Evolutionary conservation across 2,888 invertebrate species (phyloP), one percentile per base, ranked within the genome.

Genomic region (Prosapia bicincta): DNA sequence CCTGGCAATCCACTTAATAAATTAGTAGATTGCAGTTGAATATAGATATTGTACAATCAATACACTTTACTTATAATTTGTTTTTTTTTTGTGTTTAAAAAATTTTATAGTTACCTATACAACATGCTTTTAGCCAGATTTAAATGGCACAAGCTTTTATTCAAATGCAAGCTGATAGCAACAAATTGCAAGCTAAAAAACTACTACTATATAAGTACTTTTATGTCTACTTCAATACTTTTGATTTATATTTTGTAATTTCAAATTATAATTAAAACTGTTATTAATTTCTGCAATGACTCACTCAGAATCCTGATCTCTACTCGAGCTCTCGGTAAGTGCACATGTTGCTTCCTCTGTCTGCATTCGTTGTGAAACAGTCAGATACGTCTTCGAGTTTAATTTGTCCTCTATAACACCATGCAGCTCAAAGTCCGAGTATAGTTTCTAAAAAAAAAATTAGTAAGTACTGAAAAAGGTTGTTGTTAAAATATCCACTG

Each of bases 401-500:
- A 99, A 88, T 85, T 96, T 96, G 85, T 98, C 98, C 83, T 99
- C 98, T 86, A 97, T 96, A 67, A 99, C 98, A 80, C 99, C 99
- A 88, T 99, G 99, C 78, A 99, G 90, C 88, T 99, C 99, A 87
- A 99, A 99, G 87, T 99, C 99, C 69, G 97, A 96, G 88, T 98
- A 98, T 85, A 98, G 92, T 93, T 99, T 99, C 96, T 99, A 54
- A n/a, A n/a, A n/a, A n/a, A n/a, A n/a, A n/a, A n/a, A n/a, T n/a
- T n/a, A n/a, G n/a, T n/a, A n/a, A n/a, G n/a, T n/a, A n/a, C n/a
- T n/a, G n/a, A n/a, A n/a, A n/a, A n/a, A n/a, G n/a, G n/a, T n/a
- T n/a, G n/a, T n/a, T n/a, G n/a, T n/a, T n/a, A n/a, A n/a, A n/a
- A n/a, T n/a, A n/a, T n/a, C n/a, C n/a, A n/a, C n/a, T n/a, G n/a